These are phyloP conservation scores for Anadara kagoshimensis DNA, from an alignment of 1,140 invertebrate genomes.

Conservation along the genomic window DNA sequence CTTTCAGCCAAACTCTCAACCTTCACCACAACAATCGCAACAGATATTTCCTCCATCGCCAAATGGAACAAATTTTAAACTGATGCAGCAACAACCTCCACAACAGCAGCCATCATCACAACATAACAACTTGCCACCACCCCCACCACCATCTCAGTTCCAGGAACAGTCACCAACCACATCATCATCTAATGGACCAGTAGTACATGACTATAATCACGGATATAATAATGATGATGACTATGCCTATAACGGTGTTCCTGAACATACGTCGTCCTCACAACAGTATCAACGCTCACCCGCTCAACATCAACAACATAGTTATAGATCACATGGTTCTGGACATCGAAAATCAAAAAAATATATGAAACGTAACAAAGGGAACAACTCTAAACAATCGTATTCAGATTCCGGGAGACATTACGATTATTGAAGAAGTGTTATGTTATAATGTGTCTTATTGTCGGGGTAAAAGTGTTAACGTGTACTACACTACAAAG, in stretches of 20 bases:
- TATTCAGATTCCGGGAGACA: constrained; percentile 7
- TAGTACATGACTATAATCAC: constrained; percentile 38
- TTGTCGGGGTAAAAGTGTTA: too few species aligned
- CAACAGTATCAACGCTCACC: constrained; percentile 24
- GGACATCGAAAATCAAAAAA: constrained; percentile 13
- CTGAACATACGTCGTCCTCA: background rate
- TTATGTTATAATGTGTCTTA: too few species aligned
- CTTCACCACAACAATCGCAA: background rate
- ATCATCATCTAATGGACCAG: constrained; percentile 23
- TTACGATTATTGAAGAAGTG: background rate
- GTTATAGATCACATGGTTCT: background rate
- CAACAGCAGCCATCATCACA: constrained; percentile 15
- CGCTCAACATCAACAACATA: constrained; percentile 11
- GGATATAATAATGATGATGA: constrained; percentile 22
- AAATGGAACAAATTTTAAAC: constrained; percentile 8
- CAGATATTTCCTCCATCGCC: background rate
- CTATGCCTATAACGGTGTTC: constrained; percentile 1
- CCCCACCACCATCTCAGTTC: constrained; percentile 1
- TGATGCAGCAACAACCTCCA: background rate
- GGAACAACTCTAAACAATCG: background rate
- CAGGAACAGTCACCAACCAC: constrained; percentile 19
- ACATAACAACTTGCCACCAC: background rate
- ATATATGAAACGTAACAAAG: constrained; percentile 6
- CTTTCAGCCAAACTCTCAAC: too few species aligned
- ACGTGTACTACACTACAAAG: too few species aligned